Conservation (phyloP, 2,888 invertebrate genomes). For the Chydorus sphaericus region DNA sequence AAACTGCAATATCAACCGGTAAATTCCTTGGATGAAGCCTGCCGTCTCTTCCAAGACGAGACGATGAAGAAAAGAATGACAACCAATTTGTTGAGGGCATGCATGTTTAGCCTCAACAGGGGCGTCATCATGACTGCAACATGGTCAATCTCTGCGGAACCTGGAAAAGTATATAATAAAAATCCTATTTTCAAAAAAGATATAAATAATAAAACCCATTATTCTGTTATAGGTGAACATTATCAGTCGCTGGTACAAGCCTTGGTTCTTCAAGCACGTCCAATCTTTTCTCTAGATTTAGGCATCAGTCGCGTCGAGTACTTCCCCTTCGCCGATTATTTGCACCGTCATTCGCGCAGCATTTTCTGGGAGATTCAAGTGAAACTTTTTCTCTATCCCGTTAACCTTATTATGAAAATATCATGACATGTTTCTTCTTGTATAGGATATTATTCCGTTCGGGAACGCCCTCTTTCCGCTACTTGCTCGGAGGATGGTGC, state of each 20-base stretch:
- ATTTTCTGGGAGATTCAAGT: conserved; percentile 74
- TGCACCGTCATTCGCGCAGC: conserved; percentile 61
- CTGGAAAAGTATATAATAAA: conserved; percentile 49
- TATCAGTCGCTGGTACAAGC: conserved; percentile 61
- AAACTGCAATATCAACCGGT: conserved; percentile 51
- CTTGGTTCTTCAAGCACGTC: conserved; percentile 73
- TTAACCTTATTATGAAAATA: background rate
- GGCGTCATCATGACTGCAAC: conserved; percentile 64
- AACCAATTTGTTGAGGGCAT: conserved; percentile 60
- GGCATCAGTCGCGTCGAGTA: conserved; percentile 41
- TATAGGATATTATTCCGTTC: conserved; percentile 70
- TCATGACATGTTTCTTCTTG: too few relatives aligned
- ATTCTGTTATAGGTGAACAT: conserved; percentile 46
- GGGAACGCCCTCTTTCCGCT: conserved; percentile 59
- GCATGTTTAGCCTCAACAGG: conserved; percentile 45
- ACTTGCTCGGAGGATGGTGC: conserved; percentile 61
- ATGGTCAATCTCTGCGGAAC: conserved; percentile 45
- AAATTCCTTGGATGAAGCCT: conserved; percentile 37
- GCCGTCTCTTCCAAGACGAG: conserved; percentile 37
- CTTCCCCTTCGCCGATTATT: conserved; percentile 65
- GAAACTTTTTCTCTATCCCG: conserved; percentile 15
- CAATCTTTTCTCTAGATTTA: conserved; percentile 33
- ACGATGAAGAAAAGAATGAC: conserved; percentile 32
- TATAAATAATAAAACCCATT: background rate
- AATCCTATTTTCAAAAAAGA: too few relatives aligned